phyloP scores from a whole-genome alignment of 2,888 invertebrate species.

The Gerosis bhagava region DNA sequence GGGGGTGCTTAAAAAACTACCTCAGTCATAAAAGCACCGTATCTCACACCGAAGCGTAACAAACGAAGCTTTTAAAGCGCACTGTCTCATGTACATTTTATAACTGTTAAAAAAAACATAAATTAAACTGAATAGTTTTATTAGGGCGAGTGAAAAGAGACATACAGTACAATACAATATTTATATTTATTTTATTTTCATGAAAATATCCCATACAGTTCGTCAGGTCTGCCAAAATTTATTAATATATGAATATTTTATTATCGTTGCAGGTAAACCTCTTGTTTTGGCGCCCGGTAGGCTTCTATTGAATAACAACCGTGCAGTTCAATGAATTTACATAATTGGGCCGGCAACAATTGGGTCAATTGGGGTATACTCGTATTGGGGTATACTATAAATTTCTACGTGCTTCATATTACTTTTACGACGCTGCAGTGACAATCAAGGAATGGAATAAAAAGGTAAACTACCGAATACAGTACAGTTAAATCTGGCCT shows the following conservation, averaged over 20 bases:
- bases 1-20: constrained; percentile 32
- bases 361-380: constrained; percentile 10
- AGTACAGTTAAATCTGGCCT: too few species aligned
- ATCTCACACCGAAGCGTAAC: constrained; percentile 22
- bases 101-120: too few species aligned
- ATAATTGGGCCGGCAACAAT: constrained; percentile 15
- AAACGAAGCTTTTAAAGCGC: too few species aligned
- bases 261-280: constrained; percentile 36
- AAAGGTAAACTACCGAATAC: too few species aligned
- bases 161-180: too few species aligned
- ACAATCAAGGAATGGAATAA: too few species aligned
- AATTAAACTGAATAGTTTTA: too few species aligned
- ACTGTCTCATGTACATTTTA: too few species aligned
- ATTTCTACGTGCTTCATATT: too few species aligned
- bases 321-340: constrained; percentile 19
- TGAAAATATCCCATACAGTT: constrained; percentile 53
- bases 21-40: constrained; percentile 18
- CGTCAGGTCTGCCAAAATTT: constrained; percentile 43
- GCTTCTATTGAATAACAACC: constrained; percentile 24
- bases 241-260: constrained; percentile 28
- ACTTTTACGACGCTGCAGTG: too few species aligned
- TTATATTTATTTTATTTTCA: constrained; percentile 64
- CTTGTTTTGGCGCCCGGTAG: constrained; percentile 21
- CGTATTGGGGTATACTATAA: too few species aligned
- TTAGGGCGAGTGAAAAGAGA: too few species aligned